These are phyloP conservation scores for Pseudolaguvia tuberculata DNA, from an alignment of 2,113 vertebrate genomes.

Conservation along the genomic window DNA sequence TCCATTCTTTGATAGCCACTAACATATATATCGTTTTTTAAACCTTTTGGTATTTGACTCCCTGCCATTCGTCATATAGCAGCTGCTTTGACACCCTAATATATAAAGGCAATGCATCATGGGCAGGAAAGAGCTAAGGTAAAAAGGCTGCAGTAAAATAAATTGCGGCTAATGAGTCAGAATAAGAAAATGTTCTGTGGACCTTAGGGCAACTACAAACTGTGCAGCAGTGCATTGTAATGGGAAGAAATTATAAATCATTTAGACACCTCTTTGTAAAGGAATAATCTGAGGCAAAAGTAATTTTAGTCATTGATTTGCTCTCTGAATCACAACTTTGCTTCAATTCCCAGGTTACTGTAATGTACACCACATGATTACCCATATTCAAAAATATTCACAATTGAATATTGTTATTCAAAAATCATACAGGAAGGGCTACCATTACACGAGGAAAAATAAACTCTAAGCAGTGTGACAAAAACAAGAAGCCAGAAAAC, in stretches of 20 bases:
- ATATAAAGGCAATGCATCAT: constrained; percentile 74
- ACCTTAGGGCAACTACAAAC: constrained; percentile 14
- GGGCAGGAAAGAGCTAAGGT: constrained; percentile 52
- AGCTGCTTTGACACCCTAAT: constrained; percentile 66
- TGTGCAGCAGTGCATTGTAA: constrained; percentile 21
- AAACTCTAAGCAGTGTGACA: no score
- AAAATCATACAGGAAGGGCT: no score
- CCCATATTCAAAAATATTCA: background rate
- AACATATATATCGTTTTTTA: constrained; percentile 63
- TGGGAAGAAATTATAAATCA: constrained; percentile 18
- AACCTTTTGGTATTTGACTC: constrained; percentile 57
- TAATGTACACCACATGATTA: background rate
- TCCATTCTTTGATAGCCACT: no score
- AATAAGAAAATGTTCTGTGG: constrained; percentile 31
- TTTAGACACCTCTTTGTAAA: constrained; percentile 9
- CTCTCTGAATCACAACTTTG: background rate
- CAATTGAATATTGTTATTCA: no score
- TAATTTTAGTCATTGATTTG: constrained; percentile 14
- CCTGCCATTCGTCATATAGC: constrained; percentile 69
- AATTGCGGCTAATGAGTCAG: constrained; percentile 51
- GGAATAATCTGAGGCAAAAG: background rate
- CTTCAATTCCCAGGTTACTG: background rate
- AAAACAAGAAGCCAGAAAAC: no score
- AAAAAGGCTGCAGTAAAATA: constrained; percentile 50
- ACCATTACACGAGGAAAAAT: no score